A percentile compares a stretch with the other conserved stretches of the same genome.
These are phyloP conservation scores for Nezara viridula DNA, from an alignment of 2,888 invertebrate genomes.

Conservation along the genomic window DNA sequence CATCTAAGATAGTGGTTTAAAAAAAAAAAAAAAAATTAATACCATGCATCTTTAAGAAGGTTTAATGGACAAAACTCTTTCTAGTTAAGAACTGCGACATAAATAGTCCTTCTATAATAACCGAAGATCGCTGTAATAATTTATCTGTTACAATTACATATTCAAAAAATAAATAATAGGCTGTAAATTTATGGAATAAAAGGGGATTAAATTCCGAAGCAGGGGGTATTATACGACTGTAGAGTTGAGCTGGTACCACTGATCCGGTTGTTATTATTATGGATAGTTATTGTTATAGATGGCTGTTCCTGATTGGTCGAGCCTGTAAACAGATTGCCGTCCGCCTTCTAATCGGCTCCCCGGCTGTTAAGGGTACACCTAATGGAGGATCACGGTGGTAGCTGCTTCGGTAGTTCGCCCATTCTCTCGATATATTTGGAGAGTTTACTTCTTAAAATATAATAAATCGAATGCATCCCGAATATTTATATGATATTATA, in stretches of 20 bases:
- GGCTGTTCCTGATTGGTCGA: background rate
- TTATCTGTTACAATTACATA: too few species aligned
- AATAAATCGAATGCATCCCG: background rate
- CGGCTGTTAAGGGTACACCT: background rate
- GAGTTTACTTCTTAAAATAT: too few species aligned
- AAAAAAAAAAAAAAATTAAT: too few species aligned
- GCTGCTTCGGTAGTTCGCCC: background rate
- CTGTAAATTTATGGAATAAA: too few species aligned
- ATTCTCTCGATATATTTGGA: too few species aligned
- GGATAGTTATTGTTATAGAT: slow-evolving; percentile 25
- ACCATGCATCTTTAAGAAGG: too few species aligned
- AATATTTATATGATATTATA: background rate
- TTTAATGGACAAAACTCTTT: too few species aligned
- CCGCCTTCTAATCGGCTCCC: slow-evolving; percentile 19
- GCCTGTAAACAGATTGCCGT: slow-evolving; percentile 15
- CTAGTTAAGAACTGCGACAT: too few species aligned
- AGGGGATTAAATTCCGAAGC: background rate
- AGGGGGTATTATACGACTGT: background rate
- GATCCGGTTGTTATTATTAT: background rate
- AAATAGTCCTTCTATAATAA: too few species aligned
- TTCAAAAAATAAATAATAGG: too few species aligned
- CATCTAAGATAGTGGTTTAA: too few species aligned
- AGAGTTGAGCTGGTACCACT: background rate
- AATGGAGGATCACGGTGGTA: background rate
- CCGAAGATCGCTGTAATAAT: too few species aligned